Evolutionary conservation across 2,113 vertebrate genomes (phyloP), one percentile per base, ranked within the genome.

Genomic region (Tupaia chinensis): DNA sequence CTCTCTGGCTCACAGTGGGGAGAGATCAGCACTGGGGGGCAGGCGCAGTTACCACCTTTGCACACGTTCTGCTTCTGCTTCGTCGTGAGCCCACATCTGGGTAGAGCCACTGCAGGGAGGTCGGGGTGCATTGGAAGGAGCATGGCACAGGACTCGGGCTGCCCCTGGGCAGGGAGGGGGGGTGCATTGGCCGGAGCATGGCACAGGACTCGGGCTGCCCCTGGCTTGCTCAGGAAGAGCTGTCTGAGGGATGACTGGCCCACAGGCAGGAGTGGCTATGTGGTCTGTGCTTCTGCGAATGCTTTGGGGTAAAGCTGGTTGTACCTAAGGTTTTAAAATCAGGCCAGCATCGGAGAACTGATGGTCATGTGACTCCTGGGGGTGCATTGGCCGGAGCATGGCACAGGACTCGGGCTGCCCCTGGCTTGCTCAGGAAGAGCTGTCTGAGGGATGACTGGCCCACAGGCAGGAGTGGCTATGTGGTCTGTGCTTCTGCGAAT

Each of bases 61-160:
- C 68, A 13, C 44, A 9, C 7, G 0, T 17, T 22, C 29, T 9
- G 11, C 3, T 25, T 58, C 9, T 13, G 44, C 34, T 34, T 17
- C 1, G 0, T 29, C 27, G 19, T 15, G 63, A 58, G 54, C 3
- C 0, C 0, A 0, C 2, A 11, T 5, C 44, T 19, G 32, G 17
- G 56, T 23, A 0, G 9, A 0, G 1, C 20, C 32, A 17, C 58
- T 7, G 0, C 12, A 34, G 23, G 69, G 63, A 16, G 16, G 34
- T 56, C n/a, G 23, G 20, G 58, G 7, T 29, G 25, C 15, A 0
- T 3, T 6, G 77, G 17, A 29, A 32, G 32, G 66, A 65, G 27
- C 20, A 0, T 10, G 19, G 3, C 15, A 27, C 15, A 3, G 14
- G n/a, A n/a, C n/a, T n/a, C n/a, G n/a, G n/a, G n/a, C n/a, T n/a